A percentile compares a stretch with the other conserved stretches of the same genome.
phyloP scores from a whole-genome alignment of 1,140 invertebrate genomes.

The Orius insidiosus region DNA sequence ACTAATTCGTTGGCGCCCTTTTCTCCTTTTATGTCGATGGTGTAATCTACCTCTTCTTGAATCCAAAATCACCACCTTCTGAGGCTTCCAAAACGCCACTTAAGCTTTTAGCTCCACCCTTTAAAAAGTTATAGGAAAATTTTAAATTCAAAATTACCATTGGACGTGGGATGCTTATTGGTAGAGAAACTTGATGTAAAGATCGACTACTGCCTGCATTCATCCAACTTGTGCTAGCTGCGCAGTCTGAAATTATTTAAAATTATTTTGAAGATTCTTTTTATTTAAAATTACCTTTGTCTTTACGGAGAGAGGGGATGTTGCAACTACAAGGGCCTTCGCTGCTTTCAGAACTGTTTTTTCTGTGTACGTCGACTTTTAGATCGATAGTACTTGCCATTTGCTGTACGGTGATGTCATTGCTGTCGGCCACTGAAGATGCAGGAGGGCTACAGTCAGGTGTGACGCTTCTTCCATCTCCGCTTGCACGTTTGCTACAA shows the following conservation, averaged over 20 bases:
- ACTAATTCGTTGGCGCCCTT: constrained; percentile 7
- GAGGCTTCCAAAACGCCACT: constrained; percentile 14
- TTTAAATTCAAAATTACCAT: not conserved
- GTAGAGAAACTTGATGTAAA: constrained; percentile 15
- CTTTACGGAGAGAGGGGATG: constrained; percentile 14
- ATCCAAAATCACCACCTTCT: constrained; percentile 12
- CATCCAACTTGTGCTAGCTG: constrained; percentile 15
- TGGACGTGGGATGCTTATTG: constrained; percentile 7
- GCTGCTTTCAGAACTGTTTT: constrained; percentile 68
- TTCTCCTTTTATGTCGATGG: constrained; percentile 11
- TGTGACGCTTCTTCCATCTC: constrained; percentile 32
- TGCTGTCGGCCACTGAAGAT: constrained; percentile 36
- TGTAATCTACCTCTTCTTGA: constrained; percentile 11
- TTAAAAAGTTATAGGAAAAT: not conserved
- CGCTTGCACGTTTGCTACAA: constrained; percentile 29
- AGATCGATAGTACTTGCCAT: constrained; percentile 56
- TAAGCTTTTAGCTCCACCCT: constrained; percentile 14
- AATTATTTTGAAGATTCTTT: not conserved
- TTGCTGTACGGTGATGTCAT: constrained; percentile 36
- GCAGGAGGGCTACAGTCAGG: constrained; percentile 42
- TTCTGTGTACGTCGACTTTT: constrained; percentile 80
- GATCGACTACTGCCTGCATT: constrained; percentile 15
- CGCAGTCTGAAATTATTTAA: constrained; percentile 7
- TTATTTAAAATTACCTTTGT: not conserved
- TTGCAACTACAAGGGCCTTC: constrained; percentile 16